Conservation (phyloP, 2,888 invertebrate genomes). For the Drosophila setosimentum region DNA sequence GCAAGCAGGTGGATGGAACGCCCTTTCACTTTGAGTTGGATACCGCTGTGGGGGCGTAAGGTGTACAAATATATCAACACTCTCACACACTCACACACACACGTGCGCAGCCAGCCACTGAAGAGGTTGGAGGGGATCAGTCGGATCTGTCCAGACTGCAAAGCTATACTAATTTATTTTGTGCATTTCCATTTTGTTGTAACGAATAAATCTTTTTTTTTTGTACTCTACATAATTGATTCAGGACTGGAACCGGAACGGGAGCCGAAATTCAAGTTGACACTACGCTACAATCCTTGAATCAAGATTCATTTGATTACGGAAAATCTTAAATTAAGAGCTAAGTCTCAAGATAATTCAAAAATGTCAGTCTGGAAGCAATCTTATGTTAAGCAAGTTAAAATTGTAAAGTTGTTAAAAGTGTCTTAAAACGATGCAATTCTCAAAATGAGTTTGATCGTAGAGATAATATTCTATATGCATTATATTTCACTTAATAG, state of each 20-base stretch:
- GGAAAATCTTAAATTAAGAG: background rate
- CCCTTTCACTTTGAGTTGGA: conserved; percentile 80
- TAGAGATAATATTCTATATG: background rate
- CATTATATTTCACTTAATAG: background rate
- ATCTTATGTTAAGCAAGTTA: background rate
- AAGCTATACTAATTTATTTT: conserved; percentile 61
- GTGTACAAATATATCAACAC: background rate
- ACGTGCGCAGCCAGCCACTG: background rate
- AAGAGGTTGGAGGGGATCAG: background rate
- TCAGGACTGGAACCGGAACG: background rate
- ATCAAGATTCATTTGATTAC: background rate
- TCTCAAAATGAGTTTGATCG: too few relatives aligned
- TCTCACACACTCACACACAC: too few relatives aligned
- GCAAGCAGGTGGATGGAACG: conserved; percentile 74
- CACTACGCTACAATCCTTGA: too few relatives aligned
- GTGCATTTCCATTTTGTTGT: conserved; percentile 45
- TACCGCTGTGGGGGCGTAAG: conserved; percentile 43
- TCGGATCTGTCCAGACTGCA: conserved; percentile 1
- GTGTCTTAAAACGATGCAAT: too few relatives aligned
- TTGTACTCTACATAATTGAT: conserved; percentile 14
- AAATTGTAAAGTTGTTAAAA: background rate
- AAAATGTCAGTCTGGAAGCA: background rate
- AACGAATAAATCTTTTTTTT: conserved; percentile 42
- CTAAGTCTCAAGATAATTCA: background rate
- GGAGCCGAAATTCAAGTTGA: background rate